Evolutionary conservation across 1,140 invertebrate species (phyloP), one percentile per base, ranked within the genome.

Genomic region (Eufriesea mexicana): DNA sequence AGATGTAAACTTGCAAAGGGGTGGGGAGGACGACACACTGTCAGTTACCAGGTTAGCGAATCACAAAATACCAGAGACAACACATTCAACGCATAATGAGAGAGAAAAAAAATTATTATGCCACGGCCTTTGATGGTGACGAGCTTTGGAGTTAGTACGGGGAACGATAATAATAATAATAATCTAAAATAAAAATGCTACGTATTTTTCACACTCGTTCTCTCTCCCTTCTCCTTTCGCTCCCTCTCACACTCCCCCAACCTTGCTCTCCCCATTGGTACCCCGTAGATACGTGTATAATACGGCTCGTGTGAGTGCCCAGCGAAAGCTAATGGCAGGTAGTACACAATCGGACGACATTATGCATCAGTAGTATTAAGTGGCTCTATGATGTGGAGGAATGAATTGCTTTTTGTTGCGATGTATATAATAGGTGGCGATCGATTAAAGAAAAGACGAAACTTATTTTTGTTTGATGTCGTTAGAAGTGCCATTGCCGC

Each of bases 41-140:
- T 91, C 89, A 90, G 83, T 92, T 91, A 93, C 92, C 91, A 90
- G 90, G 91, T 93, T 93, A 93, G 91, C 91, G 88, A 88, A 88
- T 90, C 91, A 92, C 88, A 91, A 91, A 72, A 62, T 81, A 66
- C 91, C 90, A 91, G 54, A 92, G 87, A 92, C 88, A 91, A 92
- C 87, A 92, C 89, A 92, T 89, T 82, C 86, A 91, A 91, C 89
- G 91, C 84, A 77, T 79, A 83, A 83, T 84, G 83, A 78, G 55
- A 70, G 14, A 49, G 25, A 74, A 73, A 80, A 88, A 91, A 42
- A 73, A 73, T 59, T 45, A 59, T 59, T 74, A 59, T 81, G 35
- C 62, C 77, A 84, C 76, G 67, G 25, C 57, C 45, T 72, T 75
- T 70, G 42, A 75, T 75, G 57, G 42, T 47, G 23, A 76, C 61